Base-by-base conservation (phyloP, 2,113 vertebrate species). In the Apistogramma diplotaenia region DNA sequence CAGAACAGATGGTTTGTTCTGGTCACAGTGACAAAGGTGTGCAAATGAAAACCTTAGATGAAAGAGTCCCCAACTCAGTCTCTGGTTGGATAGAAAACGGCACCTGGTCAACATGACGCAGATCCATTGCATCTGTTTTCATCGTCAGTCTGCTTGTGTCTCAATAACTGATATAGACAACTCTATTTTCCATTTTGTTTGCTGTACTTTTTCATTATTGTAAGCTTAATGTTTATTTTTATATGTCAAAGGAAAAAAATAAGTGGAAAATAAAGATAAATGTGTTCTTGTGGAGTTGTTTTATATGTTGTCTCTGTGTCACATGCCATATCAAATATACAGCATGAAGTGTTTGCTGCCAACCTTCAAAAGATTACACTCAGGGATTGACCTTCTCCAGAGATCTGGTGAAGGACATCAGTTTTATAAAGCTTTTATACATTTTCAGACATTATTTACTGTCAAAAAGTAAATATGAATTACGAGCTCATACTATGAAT, bases 31-130 rank as follows among this genome's bases (percentile, higher is more conserved):
- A 90, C 40, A 11, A 43, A 77, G 92, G 93, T 92, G 92, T 93
- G 89, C 40, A 51, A 88, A 96, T 96, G 95, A 96, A 95, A 89
- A 94, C 92, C 93, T 89, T 91, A 83, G 94, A 92, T 61, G 87
- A 95, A 96, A 95, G 94, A 94, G 93, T 91, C 71, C 8, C 9
- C 5, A 62, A 67, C 94, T 95, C 93, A 84, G 95, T 95, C 93
- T 93, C 88, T 93, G 93, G 93, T 95, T 93, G 93, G 95, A 96
- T 92, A 60, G 71, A 55, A 55, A 55, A 73, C 58, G 85, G 88
- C 93, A 87, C 89, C 91, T 79, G 46, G 82, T 92, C 81, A 86
- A 54, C 60, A 6, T 78, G 57, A 70, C 70, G 73, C 83, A 76
- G 85, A 90, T 89, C 57, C 54, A 84, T 72, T 18, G 12, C 80